phyloP scores from a whole-genome alignment of 2,888 invertebrate genomes.

The Acanthococcus lagerstroemiae region DNA sequence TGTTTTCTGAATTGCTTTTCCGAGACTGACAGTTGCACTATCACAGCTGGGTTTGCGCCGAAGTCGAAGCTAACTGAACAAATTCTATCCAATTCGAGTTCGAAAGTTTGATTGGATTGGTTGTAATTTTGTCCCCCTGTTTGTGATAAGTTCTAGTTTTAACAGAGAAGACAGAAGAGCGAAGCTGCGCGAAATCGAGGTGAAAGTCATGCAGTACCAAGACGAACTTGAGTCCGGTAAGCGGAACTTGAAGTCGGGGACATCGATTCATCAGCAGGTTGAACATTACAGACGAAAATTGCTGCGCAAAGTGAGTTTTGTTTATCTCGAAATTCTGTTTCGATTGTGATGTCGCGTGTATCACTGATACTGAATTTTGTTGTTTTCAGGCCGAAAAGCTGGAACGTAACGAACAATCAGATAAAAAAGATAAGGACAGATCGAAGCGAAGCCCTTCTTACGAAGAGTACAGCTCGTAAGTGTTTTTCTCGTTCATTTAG shows the following conservation, averaged over 20 bases:
- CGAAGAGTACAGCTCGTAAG: constrained; percentile 24
- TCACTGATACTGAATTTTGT: not conserved
- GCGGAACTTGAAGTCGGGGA: constrained; percentile 58
- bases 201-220: constrained; percentile 89
- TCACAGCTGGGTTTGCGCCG: too few species aligned
- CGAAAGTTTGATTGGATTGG: too few species aligned
- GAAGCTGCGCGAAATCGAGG: constrained; percentile 81
- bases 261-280: constrained; percentile 70
- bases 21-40: too few species aligned
- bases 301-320: constrained; percentile 67
- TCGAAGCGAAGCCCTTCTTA: constrained; percentile 40
- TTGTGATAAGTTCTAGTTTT: not conserved
- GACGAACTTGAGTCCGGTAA: constrained; percentile 87
- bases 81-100: too few species aligned
- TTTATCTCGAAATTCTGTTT: too few species aligned
- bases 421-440: constrained; percentile 42
- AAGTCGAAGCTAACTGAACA: too few species aligned
- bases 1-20: too few species aligned
- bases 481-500: not conserved
- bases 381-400: constrained; percentile 36
- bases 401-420: constrained; percentile 36
- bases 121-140: too few species aligned
- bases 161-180: constrained; percentile 47
- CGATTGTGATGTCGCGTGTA: too few species aligned
- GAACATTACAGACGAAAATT: constrained; percentile 83